Base-by-base conservation (phyloP, 2,113 vertebrate genomes). In the Jacana jacana region DNA sequence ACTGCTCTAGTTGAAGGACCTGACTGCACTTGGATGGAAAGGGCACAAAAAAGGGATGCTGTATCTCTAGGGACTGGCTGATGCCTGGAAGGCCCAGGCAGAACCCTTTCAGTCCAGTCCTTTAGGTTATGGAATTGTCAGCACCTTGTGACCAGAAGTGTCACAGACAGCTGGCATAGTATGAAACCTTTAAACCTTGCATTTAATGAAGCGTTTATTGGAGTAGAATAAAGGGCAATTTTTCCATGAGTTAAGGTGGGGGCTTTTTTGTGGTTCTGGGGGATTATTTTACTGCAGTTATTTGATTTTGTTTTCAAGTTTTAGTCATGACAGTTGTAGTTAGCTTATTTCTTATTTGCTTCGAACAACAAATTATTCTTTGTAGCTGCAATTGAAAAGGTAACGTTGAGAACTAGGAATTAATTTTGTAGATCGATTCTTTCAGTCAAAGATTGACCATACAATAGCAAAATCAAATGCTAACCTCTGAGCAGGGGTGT, bases 361-460 rank as follows among this genome's bases (percentile, higher is more conserved):
- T 73, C 85, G 54, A 88, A 84, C 31, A 52, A 65, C 25, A 35
- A 73, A 60, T 85, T 69, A 27, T 51, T 69, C 81, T 88, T 88
- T 69, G 49, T 82, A 69, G 30, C 61, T 70, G 46, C 40, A 73
- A 22, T 40, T 44, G 76, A 30, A 84, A 57, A 63, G 22, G 75
- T 44, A 51, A 55, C 4, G 23, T 31, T 58, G 49, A 55, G 60
- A 92, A 30, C 25, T 27, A 51, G 81, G 78, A 94, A 76, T 89
- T 81, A 65, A 73, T 90, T 77, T 73, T 69, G 30, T 37, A 2
- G 60, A 70, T 93, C 0, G 10, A 69, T 88, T 79, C 70, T 46
- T 85, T 82, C 93, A 37, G 23, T 83, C 81, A 64, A 72, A 88
- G 83, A 54, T 91, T 91, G 92, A 82, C 65, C 60, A 20, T 33